A percentile compares a stretch with the other conserved stretches of the same genome.
Evolutionary conservation across 2,888 invertebrate species (phyloP).

Genomic region (Isotomurus palustris): DNA sequence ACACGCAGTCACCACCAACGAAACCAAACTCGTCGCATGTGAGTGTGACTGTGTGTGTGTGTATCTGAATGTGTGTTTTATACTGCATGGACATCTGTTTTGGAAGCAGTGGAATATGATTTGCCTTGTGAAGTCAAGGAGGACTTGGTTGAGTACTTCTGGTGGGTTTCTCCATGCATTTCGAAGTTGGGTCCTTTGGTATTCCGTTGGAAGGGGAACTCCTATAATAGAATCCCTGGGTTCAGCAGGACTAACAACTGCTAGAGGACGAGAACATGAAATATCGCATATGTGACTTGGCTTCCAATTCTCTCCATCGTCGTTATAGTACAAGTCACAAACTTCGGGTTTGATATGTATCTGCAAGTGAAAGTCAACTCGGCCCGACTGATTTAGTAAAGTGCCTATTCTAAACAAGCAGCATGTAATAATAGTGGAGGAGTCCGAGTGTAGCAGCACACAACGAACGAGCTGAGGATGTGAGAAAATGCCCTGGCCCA

Average conservation of each 20-base stretch:
- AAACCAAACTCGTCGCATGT: no score
- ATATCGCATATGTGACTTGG: constrained; percentile 12
- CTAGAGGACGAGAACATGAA: constrained; percentile 2
- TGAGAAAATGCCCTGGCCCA: constrained; percentile 10
- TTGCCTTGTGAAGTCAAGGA: no score
- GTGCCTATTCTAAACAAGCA: constrained; percentile 11
- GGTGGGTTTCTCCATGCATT: background rate
- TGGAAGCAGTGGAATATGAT: no score
- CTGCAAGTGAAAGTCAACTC: constrained; percentile 13
- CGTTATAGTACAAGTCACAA: background rate
- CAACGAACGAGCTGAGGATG: background rate
- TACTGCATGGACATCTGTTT: no score
- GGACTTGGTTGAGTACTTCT: no score
- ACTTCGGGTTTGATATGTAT: constrained; percentile 3
- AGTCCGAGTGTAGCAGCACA: background rate
- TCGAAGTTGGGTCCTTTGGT: background rate
- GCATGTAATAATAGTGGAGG: background rate
- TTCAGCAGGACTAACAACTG: no score
- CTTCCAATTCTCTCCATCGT: background rate
- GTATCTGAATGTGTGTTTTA: no score
- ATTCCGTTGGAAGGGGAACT: background rate
- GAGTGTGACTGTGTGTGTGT: no score
- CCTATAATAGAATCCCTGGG: background rate
- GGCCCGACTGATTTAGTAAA: constrained; percentile 9
- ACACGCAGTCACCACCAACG: no score